Base-by-base conservation (phyloP, 2,113 vertebrate species). In the Ifrita kowaldi region DNA sequence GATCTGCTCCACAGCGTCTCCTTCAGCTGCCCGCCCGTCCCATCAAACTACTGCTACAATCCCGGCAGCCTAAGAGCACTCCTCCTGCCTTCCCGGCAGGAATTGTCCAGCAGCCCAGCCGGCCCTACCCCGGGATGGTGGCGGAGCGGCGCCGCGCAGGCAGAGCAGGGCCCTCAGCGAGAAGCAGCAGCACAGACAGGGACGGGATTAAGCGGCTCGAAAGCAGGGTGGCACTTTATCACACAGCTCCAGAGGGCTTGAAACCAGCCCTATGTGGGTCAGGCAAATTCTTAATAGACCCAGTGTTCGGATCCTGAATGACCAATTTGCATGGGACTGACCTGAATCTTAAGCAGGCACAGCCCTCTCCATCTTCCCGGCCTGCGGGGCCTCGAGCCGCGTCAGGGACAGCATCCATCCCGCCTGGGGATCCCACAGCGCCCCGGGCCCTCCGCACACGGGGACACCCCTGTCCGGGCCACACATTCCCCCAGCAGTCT, bases 181-280 rank as follows among this genome's bases (percentile, higher is more conserved):
- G n/a, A 1, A 27, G 78, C 78, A 30, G 91, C 63, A 35, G 64
- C 87, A 23, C 35, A 9, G 22, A 17, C 62, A 26, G 2, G 16
- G 52, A 52, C 27, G 21, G 60, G 15, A 41, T 5, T 0, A 16
- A 60, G 41, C 1, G 5, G n/a, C 81, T 73, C 9, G 3, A 30
- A 26, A 21, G 19, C 37, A 60, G 53, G 0, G 7, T 37, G 57
- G 20, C 24, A 69, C 78, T 73, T 32, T 5, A 21, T 12, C 77
- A 50, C 37, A 62, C 30, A 33, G 78, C 84, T 77, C 28, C 71
- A 39, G 33, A 70, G 71, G 55, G 60, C 4, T 56, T 76, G 9
- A 76, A 82, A 76, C 84, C 9, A 76, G 70, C 81, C 75, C 59
- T 97, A 91, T 95, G 84, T 97, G 94, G 96, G 96, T 96, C 95